Base-by-base conservation (phyloP, 2,888 invertebrate species). In the Lycocerus yunnanus region DNA sequence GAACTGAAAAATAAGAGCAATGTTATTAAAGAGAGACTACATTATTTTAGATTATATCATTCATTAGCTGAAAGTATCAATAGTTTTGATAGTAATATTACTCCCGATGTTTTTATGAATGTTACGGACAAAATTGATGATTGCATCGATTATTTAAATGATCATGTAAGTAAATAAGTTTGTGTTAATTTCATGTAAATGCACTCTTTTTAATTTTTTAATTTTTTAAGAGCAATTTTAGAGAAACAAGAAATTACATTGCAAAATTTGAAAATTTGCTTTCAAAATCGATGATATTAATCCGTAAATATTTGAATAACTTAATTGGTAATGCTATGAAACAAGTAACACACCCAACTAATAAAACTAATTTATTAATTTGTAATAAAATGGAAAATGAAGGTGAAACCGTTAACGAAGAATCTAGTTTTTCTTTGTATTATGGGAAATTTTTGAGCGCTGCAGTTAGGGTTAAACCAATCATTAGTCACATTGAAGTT, bases 371-470 rank as follows among this genome's bases (percentile, higher is more conserved):
- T 77, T 65, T 82, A 72, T 73, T 81, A 70, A 66, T 82, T 72
- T 76, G 80, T 43, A 73, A 76, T 66, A 21, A 58, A 60, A 43
- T 24, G 8, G 43, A 66, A 15, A 63, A 27, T 61, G 59, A 27
- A 11, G 67, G 68, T 72, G 78, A 71, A 71, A 20, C 11, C 70
- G 59, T 69, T 63, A 80, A 80, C 15, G 85, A 86, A 13, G 93
- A 94, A 81, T 91, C 93, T 0, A 92, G 94, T 24, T 95, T 92
- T 88, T 97, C 94, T 66, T 92, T 91, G 43, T 98, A 96, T 84
- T 99, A 98, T 84, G 98, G 98, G 0, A 96, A 97, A 87, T 99
- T 98, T 85, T 95, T 97, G 85, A 94, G 96, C 0, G 94, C 95
- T n/a, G 93, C 98, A 0, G 93, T 94, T 0, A 94, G 96, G 84